These are phyloP conservation scores for Podargus strigoides DNA, from an alignment of 2,797 vertebrate species.

Conservation along the genomic window DNA sequence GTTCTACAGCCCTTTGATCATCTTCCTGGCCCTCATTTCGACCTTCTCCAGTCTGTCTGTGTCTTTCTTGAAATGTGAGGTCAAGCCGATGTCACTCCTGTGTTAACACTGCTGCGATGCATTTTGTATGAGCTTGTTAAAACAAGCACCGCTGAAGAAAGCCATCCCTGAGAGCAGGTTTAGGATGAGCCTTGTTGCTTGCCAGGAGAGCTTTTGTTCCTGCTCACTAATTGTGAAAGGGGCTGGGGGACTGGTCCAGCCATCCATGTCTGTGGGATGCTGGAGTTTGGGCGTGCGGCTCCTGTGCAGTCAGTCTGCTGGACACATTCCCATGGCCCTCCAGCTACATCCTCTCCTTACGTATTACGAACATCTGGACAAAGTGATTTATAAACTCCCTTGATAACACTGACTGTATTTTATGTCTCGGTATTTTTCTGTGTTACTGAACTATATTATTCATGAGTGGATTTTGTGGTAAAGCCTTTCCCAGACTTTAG, in stretches of 20 bases:
- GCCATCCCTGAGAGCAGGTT: neutral
- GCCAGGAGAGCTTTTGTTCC: neutral
- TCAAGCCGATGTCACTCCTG: neutral
- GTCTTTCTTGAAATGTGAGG: neutral
- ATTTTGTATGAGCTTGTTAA: neutral
- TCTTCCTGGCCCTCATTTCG: neutral
- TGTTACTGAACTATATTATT: neutral
- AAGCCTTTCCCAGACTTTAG: neutral
- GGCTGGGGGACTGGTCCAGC: neutral
- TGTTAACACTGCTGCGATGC: neutral
- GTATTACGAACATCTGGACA: conserved; percentile 39
- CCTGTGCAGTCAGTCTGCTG: neutral
- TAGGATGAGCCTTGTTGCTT: neutral
- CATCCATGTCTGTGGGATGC: neutral
- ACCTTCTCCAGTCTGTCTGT: neutral
- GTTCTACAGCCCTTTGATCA: neutral
- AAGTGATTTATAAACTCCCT: conserved; percentile 30
- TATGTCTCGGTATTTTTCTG: conserved; percentile 5
- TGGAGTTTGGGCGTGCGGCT: neutral
- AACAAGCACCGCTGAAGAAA: neutral
- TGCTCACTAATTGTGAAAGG: neutral
- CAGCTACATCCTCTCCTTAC: neutral
- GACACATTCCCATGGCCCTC: neutral
- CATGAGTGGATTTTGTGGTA: neutral
- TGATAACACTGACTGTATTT: neutral